Conservation (phyloP, 2,888 invertebrate genomes). For the Eurytoma adleriae region DNA sequence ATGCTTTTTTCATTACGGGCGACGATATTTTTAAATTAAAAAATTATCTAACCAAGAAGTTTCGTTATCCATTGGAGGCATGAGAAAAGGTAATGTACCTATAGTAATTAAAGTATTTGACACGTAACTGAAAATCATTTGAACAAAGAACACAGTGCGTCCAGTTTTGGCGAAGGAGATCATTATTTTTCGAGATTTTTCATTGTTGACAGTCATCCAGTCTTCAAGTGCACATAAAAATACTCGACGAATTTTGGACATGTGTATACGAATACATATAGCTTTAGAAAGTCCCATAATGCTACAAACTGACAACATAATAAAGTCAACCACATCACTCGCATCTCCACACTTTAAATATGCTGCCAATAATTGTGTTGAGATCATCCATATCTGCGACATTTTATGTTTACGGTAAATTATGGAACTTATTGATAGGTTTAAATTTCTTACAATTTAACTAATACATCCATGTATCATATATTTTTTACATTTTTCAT, state of each 20-base stretch:
- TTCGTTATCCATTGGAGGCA: constrained; percentile 15
- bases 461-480: no score
- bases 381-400: constrained; percentile 58
- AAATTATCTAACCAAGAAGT: constrained; percentile 21
- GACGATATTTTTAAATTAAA: constrained; percentile 6
- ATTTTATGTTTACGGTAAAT: constrained; percentile 3
- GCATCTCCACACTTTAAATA: constrained; percentile 61
- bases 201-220: constrained; percentile 57
- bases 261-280: constrained; percentile 59
- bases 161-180: constrained; percentile 58
- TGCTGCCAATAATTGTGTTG: constrained; percentile 58
- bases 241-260: constrained; percentile 58
- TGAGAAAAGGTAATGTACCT: constrained; percentile 32
- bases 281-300: constrained; percentile 62
- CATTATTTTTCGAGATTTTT: constrained; percentile 58
- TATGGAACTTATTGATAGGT: not conserved
- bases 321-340: constrained; percentile 62
- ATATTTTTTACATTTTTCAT: not conserved
- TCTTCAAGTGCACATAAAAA: constrained; percentile 61
- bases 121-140: constrained; percentile 60
- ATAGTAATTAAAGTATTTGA: constrained; percentile 37
- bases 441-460: not conserved
- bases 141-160: constrained; percentile 60
- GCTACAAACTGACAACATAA: constrained; percentile 60
- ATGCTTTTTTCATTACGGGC: not conserved